Percentiles rank a stretch among this genome's conserved stretches.
These are phyloP conservation scores for Zosterops lateralis DNA, from an alignment of 2,113 vertebrate genomes.

Conservation along the genomic window DNA sequence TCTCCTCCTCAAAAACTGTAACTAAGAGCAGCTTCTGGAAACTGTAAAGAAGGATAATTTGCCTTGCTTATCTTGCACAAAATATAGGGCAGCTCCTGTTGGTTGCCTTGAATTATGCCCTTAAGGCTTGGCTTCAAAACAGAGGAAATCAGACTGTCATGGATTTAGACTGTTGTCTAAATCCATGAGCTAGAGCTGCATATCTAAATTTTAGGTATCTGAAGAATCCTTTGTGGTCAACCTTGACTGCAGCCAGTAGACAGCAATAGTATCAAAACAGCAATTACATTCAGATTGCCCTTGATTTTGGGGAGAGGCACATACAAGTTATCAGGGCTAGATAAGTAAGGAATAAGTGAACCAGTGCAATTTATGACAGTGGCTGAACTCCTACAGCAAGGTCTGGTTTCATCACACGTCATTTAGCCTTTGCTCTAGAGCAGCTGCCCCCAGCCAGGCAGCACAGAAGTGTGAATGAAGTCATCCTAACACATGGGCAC, in stretches of 20 bases:
- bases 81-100: not conserved
- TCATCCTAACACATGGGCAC: not conserved
- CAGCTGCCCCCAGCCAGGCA: not conserved
- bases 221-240: conserved; percentile 18
- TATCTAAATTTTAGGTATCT: conserved; percentile 23
- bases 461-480: not conserved
- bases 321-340: not conserved
- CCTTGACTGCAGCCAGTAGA: not conserved
- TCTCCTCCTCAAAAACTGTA: not conserved
- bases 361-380: not conserved
- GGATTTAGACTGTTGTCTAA: not conserved
- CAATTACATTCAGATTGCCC: not conserved
- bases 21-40: not conserved
- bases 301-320: not conserved
- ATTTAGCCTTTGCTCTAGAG: conserved; percentile 11
- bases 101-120: conserved; percentile 13
- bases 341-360: not conserved
- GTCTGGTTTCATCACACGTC: not conserved
- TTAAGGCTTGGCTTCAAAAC: conserved; percentile 39
- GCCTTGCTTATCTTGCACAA: conserved; percentile 19
- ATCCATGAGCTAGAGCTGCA: not conserved
- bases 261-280: not conserved
- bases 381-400: not conserved
- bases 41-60: not conserved
- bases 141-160: not conserved